A percentile compares a stretch with the other conserved stretches of the same genome.
Evolutionary conservation across 2,797 vertebrate species (phyloP).

Genomic region (Lophotriccus pileatus): DNA sequence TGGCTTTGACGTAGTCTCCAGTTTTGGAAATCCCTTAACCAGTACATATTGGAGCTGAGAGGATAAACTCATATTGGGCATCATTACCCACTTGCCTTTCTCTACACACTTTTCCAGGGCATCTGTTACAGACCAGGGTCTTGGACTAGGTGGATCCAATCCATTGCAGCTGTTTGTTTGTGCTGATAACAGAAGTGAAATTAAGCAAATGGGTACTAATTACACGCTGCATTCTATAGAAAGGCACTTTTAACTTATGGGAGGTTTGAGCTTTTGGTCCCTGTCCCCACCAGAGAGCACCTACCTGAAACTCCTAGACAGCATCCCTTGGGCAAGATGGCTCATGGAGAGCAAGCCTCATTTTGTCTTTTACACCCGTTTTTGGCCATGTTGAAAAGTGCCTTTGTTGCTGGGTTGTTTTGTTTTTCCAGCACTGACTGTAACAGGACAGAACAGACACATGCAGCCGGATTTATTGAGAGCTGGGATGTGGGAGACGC

Average conservation of each 20-base stretch:
- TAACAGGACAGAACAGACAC: not conserved
- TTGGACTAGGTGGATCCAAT: not conserved
- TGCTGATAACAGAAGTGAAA: not conserved
- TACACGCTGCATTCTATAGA: accelerated
- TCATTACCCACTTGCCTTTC: accelerated
- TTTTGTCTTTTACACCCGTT: not conserved
- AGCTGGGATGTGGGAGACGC: accelerated
- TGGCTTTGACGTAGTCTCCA: not conserved
- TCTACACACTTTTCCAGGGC: not conserved
- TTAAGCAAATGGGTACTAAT: not conserved
- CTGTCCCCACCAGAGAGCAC: accelerated
- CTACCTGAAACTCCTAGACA: not conserved
- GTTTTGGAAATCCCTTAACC: not conserved
- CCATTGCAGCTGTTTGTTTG: not conserved
- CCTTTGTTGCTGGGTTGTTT: not conserved
- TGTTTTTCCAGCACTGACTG: not conserved
- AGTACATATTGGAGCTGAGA: not conserved
- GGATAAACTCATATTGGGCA: not conserved
- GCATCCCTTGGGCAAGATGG: not conserved
- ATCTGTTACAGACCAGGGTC: not conserved
- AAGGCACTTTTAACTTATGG: accelerated
- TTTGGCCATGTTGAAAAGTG: not conserved
- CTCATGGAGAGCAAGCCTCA: accelerated
- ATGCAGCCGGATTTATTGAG: not conserved
- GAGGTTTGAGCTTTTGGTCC: not conserved